Percentiles rank a stretch among this genome's conserved stretches.
phyloP scores from a whole-genome alignment of 1,140 invertebrate genomes.

The Aleiodes sp. region DNA sequence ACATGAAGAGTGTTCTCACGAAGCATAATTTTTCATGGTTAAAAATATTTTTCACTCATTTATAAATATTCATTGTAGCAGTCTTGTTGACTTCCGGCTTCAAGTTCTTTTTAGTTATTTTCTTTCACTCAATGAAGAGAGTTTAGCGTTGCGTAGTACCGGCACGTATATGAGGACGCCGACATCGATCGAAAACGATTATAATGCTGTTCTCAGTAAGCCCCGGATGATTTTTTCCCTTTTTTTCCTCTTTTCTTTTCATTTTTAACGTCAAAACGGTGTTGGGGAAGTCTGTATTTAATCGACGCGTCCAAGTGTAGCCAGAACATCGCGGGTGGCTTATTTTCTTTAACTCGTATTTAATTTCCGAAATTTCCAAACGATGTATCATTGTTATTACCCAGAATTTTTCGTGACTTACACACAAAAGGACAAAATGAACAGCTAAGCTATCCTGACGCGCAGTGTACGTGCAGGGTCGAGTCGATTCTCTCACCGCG shows the following conservation, averaged over 20 bases:
- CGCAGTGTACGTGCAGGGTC: conserved; percentile 30
- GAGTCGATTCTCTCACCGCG: conserved; percentile 25
- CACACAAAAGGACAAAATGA: background rate
- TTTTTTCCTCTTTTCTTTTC: background rate
- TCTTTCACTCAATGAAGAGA: conserved; percentile 4
- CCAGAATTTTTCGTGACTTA: too few relatives aligned
- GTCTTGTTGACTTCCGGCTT: conserved; percentile 29
- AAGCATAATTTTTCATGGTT: background rate
- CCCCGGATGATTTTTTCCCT: conserved; percentile 9
- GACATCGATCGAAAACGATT: conserved; percentile 29
- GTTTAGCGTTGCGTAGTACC: conserved; percentile 35
- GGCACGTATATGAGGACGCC: conserved; percentile 26
- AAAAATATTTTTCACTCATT: conserved; percentile 9
- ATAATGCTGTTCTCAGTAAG: conserved; percentile 20
- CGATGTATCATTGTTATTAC: too few relatives aligned
- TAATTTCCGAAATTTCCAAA: too few relatives aligned
- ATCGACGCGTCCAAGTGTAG: conserved; percentile 21
- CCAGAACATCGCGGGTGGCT: conserved; percentile 1
- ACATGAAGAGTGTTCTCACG: background rate
- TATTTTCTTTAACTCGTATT: background rate
- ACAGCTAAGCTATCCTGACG: background rate
- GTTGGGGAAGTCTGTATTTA: background rate
- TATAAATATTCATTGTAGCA: conserved; percentile 32
- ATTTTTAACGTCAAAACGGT: background rate
- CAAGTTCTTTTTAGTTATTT: conserved; percentile 9